These are phyloP conservation scores for Pterostichus niger DNA, from an alignment of 2,888 invertebrate genomes.

Conservation along the genomic window DNA sequence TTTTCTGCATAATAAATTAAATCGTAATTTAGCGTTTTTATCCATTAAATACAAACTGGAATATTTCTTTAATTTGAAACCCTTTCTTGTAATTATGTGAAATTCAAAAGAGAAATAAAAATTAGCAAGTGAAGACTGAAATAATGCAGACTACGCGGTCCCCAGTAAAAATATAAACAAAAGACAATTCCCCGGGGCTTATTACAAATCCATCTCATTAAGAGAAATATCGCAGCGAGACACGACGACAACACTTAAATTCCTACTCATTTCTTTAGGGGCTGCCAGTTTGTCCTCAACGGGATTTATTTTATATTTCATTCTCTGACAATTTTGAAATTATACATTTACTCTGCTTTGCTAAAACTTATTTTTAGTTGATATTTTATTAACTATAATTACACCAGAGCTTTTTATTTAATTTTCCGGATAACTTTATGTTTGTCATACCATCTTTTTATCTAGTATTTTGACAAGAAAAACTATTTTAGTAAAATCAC, in stretches of 20 bases:
- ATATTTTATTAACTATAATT: too few species aligned
- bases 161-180: constrained; percentile 48
- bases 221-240: constrained; percentile 33
- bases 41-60: constrained; percentile 13
- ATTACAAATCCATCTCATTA: constrained; percentile 64
- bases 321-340: neutral
- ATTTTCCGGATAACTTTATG: too few species aligned
- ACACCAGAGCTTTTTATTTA: too few species aligned
- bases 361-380: too few species aligned
- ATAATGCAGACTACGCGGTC: constrained; percentile 29
- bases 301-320: constrained; percentile 27
- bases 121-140: constrained; percentile 50
- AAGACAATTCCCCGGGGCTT: constrained; percentile 57
- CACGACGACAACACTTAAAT: constrained; percentile 44
- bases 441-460: too few species aligned
- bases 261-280: constrained; percentile 9
- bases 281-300: neutral
- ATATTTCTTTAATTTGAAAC: constrained; percentile 31
- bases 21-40: constrained; percentile 22
- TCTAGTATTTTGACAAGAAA: too few species aligned
- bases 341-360: too few species aligned
- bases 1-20: neutral
- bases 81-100: constrained; percentile 39
- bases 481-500: too few species aligned
- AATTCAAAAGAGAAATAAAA: constrained; percentile 54